Evolutionary conservation across 2,888 invertebrate species (phyloP).

Genomic region (Scrobipalpa costella): DNA sequence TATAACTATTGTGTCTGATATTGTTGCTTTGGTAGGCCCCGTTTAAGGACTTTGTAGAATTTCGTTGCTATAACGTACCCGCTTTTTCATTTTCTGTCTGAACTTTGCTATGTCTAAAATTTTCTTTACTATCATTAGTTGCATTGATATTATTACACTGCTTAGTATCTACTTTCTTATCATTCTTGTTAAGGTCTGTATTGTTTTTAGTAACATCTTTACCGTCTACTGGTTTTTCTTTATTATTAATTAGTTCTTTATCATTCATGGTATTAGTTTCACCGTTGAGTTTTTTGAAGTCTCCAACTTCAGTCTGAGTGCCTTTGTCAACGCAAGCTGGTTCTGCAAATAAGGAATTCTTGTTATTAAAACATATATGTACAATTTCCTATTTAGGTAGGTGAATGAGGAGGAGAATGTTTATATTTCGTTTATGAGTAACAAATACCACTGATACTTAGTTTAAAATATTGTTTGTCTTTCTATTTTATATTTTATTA

Average conservation of each 20-base stretch:
- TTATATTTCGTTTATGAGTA: too few relatives aligned
- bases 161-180: constrained; percentile 40
- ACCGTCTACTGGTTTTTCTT: constrained; percentile 40
- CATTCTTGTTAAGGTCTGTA: constrained; percentile 27
- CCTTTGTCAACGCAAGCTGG: constrained; percentile 58
- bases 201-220: constrained; percentile 27
- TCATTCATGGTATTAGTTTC: constrained; percentile 49
- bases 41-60: constrained; percentile 63
- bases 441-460: too few relatives aligned
- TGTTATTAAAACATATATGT: too few relatives aligned
- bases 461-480: too few relatives aligned
- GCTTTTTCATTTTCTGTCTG: constrained; percentile 50
- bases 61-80: constrained; percentile 70
- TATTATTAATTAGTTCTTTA: constrained; percentile 33
- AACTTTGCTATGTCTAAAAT: constrained; percentile 34
- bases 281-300: constrained; percentile 63
- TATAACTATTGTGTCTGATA: constrained; percentile 49
- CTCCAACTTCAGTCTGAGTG: constrained; percentile 66
- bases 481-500: too few relatives aligned
- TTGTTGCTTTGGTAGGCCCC: constrained; percentile 54
- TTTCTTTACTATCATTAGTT: constrained; percentile 35
- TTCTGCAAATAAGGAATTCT: constrained; percentile 48
- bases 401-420: too few relatives aligned
- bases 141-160: constrained; percentile 46
- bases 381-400: too few relatives aligned